phyloP scores from a whole-genome alignment of 2,888 invertebrate genomes.

The Hoplodrina blanda region DNA sequence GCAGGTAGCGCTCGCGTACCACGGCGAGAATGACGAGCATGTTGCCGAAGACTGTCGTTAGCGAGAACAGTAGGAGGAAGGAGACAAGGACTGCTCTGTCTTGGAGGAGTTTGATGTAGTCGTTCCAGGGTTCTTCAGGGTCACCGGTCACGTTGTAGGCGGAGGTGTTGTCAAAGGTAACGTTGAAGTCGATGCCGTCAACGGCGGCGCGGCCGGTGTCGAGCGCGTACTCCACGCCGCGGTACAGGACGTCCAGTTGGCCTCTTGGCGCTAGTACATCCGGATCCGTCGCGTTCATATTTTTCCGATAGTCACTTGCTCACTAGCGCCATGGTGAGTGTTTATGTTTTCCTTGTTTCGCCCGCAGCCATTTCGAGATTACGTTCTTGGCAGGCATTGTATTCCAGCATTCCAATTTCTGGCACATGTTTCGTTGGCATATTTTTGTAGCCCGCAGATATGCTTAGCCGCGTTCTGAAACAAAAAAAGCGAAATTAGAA shows the following conservation, averaged over 20 bases:
- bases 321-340: slow-evolving; percentile 86
- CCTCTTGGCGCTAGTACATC: slow-evolving; percentile 85
- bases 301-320: slow-evolving; percentile 82
- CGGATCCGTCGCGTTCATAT: slow-evolving; percentile 86
- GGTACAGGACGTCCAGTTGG: slow-evolving; percentile 81
- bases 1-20: slow-evolving; percentile 97
- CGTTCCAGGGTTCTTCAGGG: slow-evolving; percentile 82
- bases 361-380: slow-evolving; percentile 88
- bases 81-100: slow-evolving; percentile 95
- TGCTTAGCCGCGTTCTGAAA: slow-evolving; percentile 79
- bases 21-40: slow-evolving; percentile 98
- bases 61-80: slow-evolving; percentile 95
- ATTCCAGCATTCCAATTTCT: slow-evolving; percentile 81
- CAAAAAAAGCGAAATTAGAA: slow-evolving; percentile 71
- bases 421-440: slow-evolving; percentile 85
- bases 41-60: slow-evolving; percentile 98
- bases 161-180: slow-evolving; percentile 78
- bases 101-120: slow-evolving; percentile 88
- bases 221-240: slow-evolving; percentile 80
- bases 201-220: slow-evolving; percentile 72
- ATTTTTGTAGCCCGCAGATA: slow-evolving; percentile 73
- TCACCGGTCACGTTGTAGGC: slow-evolving; percentile 77
- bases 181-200: slow-evolving; percentile 81
- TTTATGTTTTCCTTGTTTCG: slow-evolving; percentile 88
- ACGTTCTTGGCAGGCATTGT: slow-evolving; percentile 88